These are phyloP conservation scores for Caenorhabditis briggsae DNA, from an alignment of 1,140 invertebrate species.

Conservation along the genomic window DNA sequence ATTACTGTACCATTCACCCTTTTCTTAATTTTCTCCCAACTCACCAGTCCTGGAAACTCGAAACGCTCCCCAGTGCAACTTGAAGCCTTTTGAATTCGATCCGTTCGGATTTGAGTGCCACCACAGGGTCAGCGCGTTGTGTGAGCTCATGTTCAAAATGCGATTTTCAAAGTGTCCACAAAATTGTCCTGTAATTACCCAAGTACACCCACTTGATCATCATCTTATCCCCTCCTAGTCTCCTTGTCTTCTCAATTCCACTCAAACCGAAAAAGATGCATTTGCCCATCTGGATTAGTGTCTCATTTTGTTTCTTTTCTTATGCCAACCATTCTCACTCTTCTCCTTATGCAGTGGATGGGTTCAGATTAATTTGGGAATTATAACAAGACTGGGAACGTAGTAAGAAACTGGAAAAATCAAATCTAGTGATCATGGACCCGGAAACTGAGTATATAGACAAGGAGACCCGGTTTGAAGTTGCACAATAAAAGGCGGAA, in stretches of 20 bases:
- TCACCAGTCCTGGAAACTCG: slow-evolving; percentile 50
- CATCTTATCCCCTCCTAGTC: slow-evolving; percentile 5
- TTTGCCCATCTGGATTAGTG: slow-evolving; percentile 44
- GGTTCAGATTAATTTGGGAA: slow-evolving; percentile 45
- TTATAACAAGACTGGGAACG: slow-evolving; percentile 20
- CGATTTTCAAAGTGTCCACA: slow-evolving; percentile 61
- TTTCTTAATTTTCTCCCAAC: not conserved
- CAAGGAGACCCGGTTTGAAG: not conserved
- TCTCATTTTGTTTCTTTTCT: not conserved
- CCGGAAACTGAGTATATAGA: not conserved
- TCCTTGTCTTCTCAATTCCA: slow-evolving; percentile 3
- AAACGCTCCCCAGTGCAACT: slow-evolving; percentile 62
- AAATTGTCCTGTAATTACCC: slow-evolving; percentile 63
- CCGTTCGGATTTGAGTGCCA: slow-evolving; percentile 65
- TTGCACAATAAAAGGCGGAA: slow-evolving; percentile 34
- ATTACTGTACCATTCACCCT: too few relatives aligned
- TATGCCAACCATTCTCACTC: not conserved
- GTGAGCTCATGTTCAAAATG: slow-evolving; percentile 61
- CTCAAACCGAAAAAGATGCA: slow-evolving; percentile 18
- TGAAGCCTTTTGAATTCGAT: slow-evolving; percentile 61
- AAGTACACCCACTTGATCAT: slow-evolving; percentile 53
- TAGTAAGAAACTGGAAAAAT: not conserved
- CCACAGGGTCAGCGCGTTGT: slow-evolving; percentile 68
- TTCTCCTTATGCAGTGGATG: not conserved
- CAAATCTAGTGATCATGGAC: too few relatives aligned